Base-by-base conservation (phyloP, 2,797 vertebrate species). In the Lutjanus campechanus region DNA sequence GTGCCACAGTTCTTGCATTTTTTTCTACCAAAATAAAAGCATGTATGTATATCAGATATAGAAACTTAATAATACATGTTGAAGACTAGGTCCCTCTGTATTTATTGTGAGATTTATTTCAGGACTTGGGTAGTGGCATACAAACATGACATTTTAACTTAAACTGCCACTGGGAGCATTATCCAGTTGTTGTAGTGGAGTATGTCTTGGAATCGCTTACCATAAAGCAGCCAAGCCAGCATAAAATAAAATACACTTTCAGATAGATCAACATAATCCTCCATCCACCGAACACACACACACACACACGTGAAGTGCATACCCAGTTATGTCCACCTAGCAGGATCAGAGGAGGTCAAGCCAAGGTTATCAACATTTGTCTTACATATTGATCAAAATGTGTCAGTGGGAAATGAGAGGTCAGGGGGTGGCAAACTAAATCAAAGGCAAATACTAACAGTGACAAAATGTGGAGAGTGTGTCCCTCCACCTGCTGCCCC, bases 311-410 rank as follows among this genome's bases (percentile, higher is more conserved):
- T 58, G 29, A 43, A 72, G 40, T 7, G 22, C 3, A 69, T 43
- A 43, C 41, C 43, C 47, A 58, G 53, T 20, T 46, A 43, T 60
- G 41, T 76, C 61, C 49, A 65, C 47, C 58, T 76, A 56, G 74
- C 60, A 44, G 59, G 66, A 85, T 77, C 66, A 60, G 50, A 73
- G 67, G 54, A 78, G 89, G 88, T 89, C 86, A 89, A 54, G 20
- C 58, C 74, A 83, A 89, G 90, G 92, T 91, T 85, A 86, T 79
- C 76, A 82, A 88, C 90, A 90, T 93, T 92, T 92, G 86, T 93
- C 89, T 93, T 83, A 81, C 73, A 76, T 91, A 94, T 94, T 93
- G 93, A 95, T 95, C 87, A 86, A 73, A 90, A 79, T 53, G 82
- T 87, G 75, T 80, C 53, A 20, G 46, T 40, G 81, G 88, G 83